Evolutionary conservation across 1,140 invertebrate species (phyloP), one percentile per base, ranked within the genome.

Genomic region (Mylabris phalerata): DNA sequence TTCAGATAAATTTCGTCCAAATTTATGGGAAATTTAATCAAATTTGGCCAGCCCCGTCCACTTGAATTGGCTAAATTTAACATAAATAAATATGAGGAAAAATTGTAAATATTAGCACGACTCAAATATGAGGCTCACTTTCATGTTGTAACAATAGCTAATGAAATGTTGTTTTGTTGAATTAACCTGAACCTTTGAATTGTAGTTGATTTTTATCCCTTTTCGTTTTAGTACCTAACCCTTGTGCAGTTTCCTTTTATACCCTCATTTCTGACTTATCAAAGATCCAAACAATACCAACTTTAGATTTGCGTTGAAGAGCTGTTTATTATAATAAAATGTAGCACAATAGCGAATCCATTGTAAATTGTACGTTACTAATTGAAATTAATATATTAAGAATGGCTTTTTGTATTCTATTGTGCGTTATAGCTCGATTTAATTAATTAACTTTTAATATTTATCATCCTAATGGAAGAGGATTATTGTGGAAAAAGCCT

Each of bases 321-420:
- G 57, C 52, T 59, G 57, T 49, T 56, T 56, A 56, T 49, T 59
- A 46, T 59, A 54, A 51, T 59, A 59, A 51, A 59, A 59, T 48
- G 45, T 52, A 59, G 45, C 47, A 59, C 57, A 59, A 59, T 59
- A 50, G 57, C 57, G 50, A 59, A 49, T 59, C 49, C 57, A 44
- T 52, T 59, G 57, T 50, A 59, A 59, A 50, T 50, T 50, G 51
- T 54, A 54, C 57, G 57, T 48, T 39, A 45, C 52, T 59, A 59
- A 59, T 59, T 59, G 57, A 59, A 59, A 59, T 59, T 59, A 59
- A 49, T 47, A 44, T 51, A 59, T 59, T 59, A 59, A 59, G 49
- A 59, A 51, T 50, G 41, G 49, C 47, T 50, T 50, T 50, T 44
- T 59, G 51, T 46, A 43, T 59, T 59, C 57, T 27, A 32, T 32